A percentile compares a stretch with the other conserved stretches of the same genome.
Evolutionary conservation across 2,797 vertebrate species (phyloP).

Genomic region (Pelodytes ibericus): DNA sequence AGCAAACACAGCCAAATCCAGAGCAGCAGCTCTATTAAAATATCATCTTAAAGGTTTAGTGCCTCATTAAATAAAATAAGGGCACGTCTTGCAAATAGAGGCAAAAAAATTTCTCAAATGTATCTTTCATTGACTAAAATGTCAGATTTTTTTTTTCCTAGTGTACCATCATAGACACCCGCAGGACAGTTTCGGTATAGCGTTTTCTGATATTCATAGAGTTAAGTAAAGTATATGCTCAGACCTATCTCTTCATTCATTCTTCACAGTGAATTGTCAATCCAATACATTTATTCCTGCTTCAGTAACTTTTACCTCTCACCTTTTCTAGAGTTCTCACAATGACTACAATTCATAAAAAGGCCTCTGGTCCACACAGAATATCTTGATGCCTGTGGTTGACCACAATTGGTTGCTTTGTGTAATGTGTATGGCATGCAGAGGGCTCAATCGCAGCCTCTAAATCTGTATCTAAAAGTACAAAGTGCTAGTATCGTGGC

Average conservation of each 20-base stretch:
- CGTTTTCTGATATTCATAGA: neutral
- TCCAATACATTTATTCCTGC: neutral
- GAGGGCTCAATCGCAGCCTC: neutral
- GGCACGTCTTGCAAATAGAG: no score
- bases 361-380: neutral
- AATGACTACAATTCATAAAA: neutral
- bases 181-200: neutral
- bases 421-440: neutral
- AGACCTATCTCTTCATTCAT: constrained; percentile 11
- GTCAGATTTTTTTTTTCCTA: no score
- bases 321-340: neutral
- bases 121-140: no score
- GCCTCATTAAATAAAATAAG: no score
- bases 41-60: no score
- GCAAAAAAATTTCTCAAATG: no score
- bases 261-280: neutral
- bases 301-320: neutral
- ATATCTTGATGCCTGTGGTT: neutral
- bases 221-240: neutral
- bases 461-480: neutral
- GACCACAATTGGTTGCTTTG: constrained; percentile 5
- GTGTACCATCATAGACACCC: neutral
- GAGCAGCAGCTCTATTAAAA: no score
- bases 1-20: no score
- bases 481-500: neutral